A percentile compares a stretch with the other conserved stretches of the same genome.
Conservation (phyloP, 2,888 invertebrate species). For the Sesia bembeciformis region DNA sequence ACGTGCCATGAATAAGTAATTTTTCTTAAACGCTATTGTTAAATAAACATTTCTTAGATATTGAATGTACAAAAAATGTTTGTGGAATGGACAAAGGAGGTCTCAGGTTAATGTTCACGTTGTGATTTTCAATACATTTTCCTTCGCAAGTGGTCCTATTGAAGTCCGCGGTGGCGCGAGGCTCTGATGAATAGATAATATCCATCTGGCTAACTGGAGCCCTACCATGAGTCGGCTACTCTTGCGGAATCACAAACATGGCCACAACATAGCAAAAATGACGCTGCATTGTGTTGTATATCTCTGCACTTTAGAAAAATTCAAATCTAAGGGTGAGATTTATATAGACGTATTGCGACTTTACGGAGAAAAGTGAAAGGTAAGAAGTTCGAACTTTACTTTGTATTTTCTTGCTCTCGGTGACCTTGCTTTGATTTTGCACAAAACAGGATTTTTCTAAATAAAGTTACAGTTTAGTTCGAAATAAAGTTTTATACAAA, state of each 20-base stretch:
- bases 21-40: constrained; percentile 57
- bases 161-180: constrained; percentile 43
- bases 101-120: constrained; percentile 54
- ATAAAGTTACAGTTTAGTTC: too few relatives aligned
- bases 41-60: constrained; percentile 45
- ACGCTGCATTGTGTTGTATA: not conserved
- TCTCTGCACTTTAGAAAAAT: too few relatives aligned
- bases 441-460: too few relatives aligned
- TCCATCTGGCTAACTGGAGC: constrained; percentile 54
- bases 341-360: too few relatives aligned
- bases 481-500: too few relatives aligned
- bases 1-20: constrained; percentile 61
- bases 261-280: constrained; percentile 6
- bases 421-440: too few relatives aligned
- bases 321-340: too few relatives aligned
- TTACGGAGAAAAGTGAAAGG: too few relatives aligned
- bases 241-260: constrained; percentile 33
- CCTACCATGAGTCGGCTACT: constrained; percentile 59
- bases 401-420: too few relatives aligned
- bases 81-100: constrained; percentile 50
- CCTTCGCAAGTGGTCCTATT: constrained; percentile 64
- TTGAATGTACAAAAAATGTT: constrained; percentile 42
- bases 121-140: constrained; percentile 70
- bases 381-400: too few relatives aligned
- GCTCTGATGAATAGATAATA: constrained; percentile 63